These are phyloP conservation scores for Apoderus coryli DNA, from an alignment of 2,888 invertebrate species.

Conservation along the genomic window DNA sequence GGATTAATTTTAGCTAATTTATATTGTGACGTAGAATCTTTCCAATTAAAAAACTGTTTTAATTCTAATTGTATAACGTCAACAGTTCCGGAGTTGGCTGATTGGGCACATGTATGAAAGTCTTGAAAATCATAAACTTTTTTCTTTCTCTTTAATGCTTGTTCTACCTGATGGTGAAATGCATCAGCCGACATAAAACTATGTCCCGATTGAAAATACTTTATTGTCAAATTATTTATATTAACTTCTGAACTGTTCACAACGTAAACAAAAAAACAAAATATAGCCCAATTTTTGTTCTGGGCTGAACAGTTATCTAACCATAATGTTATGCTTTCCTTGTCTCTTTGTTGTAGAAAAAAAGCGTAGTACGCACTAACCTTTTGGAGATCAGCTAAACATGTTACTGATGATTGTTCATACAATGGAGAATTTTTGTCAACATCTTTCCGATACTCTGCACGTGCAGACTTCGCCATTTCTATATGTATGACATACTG, in stretches of 20 bases:
- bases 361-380: conserved; percentile 5
- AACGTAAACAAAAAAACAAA: conserved; percentile 1
- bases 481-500: conserved; percentile 3
- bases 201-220: conserved; percentile 2
- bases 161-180: too few species aligned
- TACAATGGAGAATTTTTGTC: background rate
- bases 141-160: background rate
- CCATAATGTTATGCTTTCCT: conserved; percentile 5
- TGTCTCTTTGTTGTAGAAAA: conserved; percentile 5
- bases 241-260: background rate
- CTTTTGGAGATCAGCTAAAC: background rate
- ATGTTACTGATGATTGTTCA: background rate
- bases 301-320: conserved; percentile 6
- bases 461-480: conserved; percentile 3
- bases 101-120: too few species aligned
- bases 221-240: background rate
- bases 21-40: too few species aligned
- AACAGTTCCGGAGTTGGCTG: too few species aligned
- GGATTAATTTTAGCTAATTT: too few species aligned
- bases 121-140: conserved; percentile 1
- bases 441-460: conserved; percentile 2
- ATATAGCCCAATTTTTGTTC: conserved; percentile 10
- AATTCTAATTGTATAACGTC: too few species aligned
- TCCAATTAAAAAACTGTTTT: too few species aligned
- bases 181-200: conserved; percentile 1